Percentiles rank a stretch among this genome's conserved stretches.
Evolutionary conservation across 2,888 invertebrate genomes (phyloP).

Genomic region (Watsonalla binaria): DNA sequence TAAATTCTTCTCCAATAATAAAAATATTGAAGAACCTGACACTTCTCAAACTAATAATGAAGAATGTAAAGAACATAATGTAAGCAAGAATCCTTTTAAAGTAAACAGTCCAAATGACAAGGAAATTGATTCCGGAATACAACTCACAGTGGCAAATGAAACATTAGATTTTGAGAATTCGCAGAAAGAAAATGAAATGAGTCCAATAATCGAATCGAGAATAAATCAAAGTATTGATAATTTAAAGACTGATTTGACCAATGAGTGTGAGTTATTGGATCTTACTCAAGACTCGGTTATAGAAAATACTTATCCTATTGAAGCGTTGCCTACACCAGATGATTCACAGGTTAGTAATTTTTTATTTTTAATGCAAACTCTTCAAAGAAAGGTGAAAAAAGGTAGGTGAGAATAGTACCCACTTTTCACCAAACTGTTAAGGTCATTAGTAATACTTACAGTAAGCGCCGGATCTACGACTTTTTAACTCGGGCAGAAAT

Average conservation of each 20-base stretch:
- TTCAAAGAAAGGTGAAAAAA: too few species aligned
- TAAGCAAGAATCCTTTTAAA: conserved; percentile 35
- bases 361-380: not conserved
- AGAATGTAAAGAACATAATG: conserved; percentile 38
- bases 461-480: too few species aligned
- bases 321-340: conserved; percentile 49
- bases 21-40: conserved; percentile 10
- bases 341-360: conserved; percentile 51
- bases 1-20: conserved; percentile 67
- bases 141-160: not conserved
- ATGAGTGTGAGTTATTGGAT: not conserved
- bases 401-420: too few species aligned
- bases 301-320: conserved; percentile 61
- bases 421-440: too few species aligned
- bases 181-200: conserved; percentile 58
- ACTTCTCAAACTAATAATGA: conserved; percentile 32
- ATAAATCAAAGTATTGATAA: conserved; percentile 24
- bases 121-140: not conserved
- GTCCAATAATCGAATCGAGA: conserved; percentile 49
- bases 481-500: too few species aligned
- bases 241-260: not conserved
- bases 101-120: conserved; percentile 12
- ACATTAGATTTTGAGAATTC: conserved; percentile 30
- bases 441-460: too few species aligned
- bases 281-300: conserved; percentile 46